Base-by-base conservation (phyloP, 2,888 invertebrate genomes). In the Hyles lineata region DNA sequence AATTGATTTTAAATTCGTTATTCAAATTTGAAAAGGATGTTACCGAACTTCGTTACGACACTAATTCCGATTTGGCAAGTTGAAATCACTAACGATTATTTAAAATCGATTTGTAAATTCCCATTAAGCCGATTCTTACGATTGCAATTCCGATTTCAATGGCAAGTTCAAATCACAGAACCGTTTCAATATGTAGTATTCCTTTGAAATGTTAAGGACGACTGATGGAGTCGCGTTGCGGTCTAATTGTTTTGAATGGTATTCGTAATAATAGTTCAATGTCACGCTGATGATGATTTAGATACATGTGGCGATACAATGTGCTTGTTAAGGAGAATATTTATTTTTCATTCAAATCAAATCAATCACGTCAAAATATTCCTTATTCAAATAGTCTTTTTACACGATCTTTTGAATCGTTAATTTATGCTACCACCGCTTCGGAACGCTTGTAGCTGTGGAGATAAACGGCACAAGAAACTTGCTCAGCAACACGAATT, bases 241-340 rank as follows among this genome's bases (percentile, higher is more conserved):
- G 74, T 77, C 77, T 78, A 77, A 83, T 81, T 80, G 79, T 77
- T 76, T 55, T 74, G 76, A 75, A 75, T 72, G 73, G 72, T 74
- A 71, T 75, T 25, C 52, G 72, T 77, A 80, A 81, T 81, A 82
- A 75, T 85, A 83, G 87, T 87, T 88, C 89, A 89, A 89, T 88
- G 89, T 89, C 88, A 87, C 77, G 79, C 83, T 76, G 75, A 74
- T 82, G 77, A 84, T 82, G 75, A 76, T 77, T 76, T 73, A 72
- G 71, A 76, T 80, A 81, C 76, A 84, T 78, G 79, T 69, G 73
- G 75, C 70, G 72, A 70, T 74, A 69, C 35, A 74, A 73, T 77
- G 73, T 75, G 5, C 70, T 81, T 55, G 23, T 73, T 81, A 82
- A 83, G 79, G 77, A 19, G 77, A 25, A 77, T 74, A 62, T 71